A percentile compares a stretch with the other conserved stretches of the same genome.
Evolutionary conservation across 2,113 vertebrate species (phyloP).

Genomic region (Bos taurus): ARS-UCD2.0 NC_037344.1:44921501-44922000

Average conservation of each 20-base stretch:
- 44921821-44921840: not conserved
- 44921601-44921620: not conserved
- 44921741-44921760: not conserved
- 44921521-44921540: not conserved
- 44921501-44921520: not conserved
- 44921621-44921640: not conserved
- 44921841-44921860: not conserved
- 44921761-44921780: not conserved
- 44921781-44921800: not conserved
- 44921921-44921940: not conserved
- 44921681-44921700: not conserved
- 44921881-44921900: not conserved
- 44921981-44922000: accelerated
- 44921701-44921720: not conserved
- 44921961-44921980: not conserved
- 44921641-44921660: not conserved
- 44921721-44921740: not conserved
- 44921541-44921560: not conserved
- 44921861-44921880: not conserved
- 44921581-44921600: not conserved
- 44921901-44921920: not conserved
- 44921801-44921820: not conserved
- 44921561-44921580: not conserved
- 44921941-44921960: not conserved
- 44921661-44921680: not conserved